Base-by-base conservation (phyloP, 2,797 vertebrate genomes). In the Dendrocincla tyrannina region DNA sequence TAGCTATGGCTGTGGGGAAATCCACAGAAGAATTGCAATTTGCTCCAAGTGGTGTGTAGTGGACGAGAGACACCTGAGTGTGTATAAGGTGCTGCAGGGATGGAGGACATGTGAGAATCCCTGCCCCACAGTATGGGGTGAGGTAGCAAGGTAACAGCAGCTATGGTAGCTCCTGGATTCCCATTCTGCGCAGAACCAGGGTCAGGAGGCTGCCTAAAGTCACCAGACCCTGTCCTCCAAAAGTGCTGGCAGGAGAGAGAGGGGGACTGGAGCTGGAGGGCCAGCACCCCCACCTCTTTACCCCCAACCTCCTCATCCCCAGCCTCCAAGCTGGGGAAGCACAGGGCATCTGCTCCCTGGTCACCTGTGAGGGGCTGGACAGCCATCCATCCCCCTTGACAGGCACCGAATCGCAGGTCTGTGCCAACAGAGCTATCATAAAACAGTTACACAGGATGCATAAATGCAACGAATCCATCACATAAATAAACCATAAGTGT, bases 361-460 rank as follows among this genome's bases (percentile, higher is more conserved):
- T 39, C 67, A 56, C 44, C 20, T 30, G 41, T 0, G 2, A 20
- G 27, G 23, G 30, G 42, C 39, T 67, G 59, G 74, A 35, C 59
- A 28, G 12, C 19, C 3, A 9, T 41, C 44, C 2, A 1, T 58
- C 11, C n/a, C 27, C 10, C 41, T 41, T 17, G 41, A 39, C 44
- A 1, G 4, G 33, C 23, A 41, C 30, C 0, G 0, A 37, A 11
- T 56, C 0, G 0, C 41, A 56, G 37, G 28, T 39, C 89, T 81
- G 37, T 3, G 7, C 62, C 28, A 16, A 37, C 39, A 27, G 23
- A 73, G 49, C 50, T 58, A 24, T 28, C 2, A 1, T 59, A 9
- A 62, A 82, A 46, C 59, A 46, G 14, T 53, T 44, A 19, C 0
- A 19, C 17, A 32, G 47, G 14, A 50, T 5, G 7, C 23, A 13